These are phyloP conservation scores for Apamea anceps DNA, from an alignment of 2,888 invertebrate genomes.

Conservation along the genomic window DNA sequence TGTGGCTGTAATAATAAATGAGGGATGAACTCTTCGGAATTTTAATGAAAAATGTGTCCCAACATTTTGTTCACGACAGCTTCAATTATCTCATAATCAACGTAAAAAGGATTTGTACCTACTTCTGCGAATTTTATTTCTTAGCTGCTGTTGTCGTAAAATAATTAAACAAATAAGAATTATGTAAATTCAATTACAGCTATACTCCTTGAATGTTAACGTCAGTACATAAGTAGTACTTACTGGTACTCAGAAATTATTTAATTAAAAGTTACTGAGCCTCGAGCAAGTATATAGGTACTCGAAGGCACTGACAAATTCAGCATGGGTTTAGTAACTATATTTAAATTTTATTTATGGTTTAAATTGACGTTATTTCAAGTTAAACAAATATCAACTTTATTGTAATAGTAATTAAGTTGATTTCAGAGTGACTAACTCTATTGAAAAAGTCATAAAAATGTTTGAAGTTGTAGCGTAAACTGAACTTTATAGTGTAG, in stretches of 20 bases:
- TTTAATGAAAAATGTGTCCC: background rate
- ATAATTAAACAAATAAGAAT: background rate
- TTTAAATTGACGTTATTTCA: too few relatives aligned
- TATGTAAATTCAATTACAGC: slow-evolving; percentile 3
- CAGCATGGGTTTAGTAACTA: slow-evolving; percentile 8
- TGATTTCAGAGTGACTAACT: too few relatives aligned
- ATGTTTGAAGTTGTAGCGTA: too few relatives aligned
- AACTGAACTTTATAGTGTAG: too few relatives aligned
- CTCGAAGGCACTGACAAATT: slow-evolving; percentile 7
- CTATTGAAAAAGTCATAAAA: too few relatives aligned
- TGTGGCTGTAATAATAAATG: background rate
- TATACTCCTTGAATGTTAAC: background rate
- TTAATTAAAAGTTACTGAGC: slow-evolving; percentile 12
- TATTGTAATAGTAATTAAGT: too few relatives aligned
- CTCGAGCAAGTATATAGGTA: slow-evolving; percentile 4
- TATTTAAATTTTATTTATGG: too few relatives aligned
- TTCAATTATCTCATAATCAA: background rate
- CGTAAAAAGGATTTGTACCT: background rate
- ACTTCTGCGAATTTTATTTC: background rate
- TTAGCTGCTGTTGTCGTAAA: background rate
- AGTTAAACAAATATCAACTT: too few relatives aligned
- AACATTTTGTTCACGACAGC: background rate
- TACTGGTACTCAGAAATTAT: slow-evolving; percentile 8
- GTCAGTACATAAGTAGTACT: background rate
- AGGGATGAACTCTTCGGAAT: background rate